Evolutionary conservation across 2,797 vertebrate genomes (phyloP).

Genomic region (Syngnathus rostellatus): DNA sequence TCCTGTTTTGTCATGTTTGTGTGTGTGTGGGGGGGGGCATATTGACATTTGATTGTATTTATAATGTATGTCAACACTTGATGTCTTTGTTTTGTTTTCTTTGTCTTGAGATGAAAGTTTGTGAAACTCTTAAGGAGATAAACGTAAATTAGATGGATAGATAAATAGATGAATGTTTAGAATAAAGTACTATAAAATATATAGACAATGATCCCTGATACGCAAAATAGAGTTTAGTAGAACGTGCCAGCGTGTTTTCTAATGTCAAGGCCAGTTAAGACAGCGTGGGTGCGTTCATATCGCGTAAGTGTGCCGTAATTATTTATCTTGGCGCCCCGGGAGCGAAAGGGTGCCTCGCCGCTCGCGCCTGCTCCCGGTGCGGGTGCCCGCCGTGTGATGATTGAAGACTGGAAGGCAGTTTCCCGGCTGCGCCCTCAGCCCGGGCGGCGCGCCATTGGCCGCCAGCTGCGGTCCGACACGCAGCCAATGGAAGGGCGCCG

Average conservation of each 20-base stretch:
- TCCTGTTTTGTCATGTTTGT: not conserved
- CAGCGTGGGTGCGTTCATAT: not conserved
- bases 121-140: too few species aligned
- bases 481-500: constrained; percentile 91
- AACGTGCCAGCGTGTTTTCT: not conserved
- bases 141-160: too few species aligned
- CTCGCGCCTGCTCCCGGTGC: constrained; percentile 30
- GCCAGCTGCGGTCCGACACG: constrained; percentile 70
- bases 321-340: constrained; percentile 4
- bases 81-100: not conserved
- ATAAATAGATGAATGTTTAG: not conserved
- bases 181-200: not conserved
- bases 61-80: not conserved
- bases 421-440: constrained; percentile 75
- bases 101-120: not conserved
- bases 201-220: not conserved
- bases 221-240: not conserved
- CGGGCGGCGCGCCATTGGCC: constrained; percentile 83
- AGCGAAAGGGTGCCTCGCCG: constrained; percentile 13
- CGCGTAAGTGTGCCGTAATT: not conserved
- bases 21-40: not conserved
- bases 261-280: not conserved
- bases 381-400: constrained; percentile 67
- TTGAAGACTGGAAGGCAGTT: constrained; percentile 74
- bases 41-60: not conserved